A percentile compares a stretch with the other conserved stretches of the same genome.
phyloP scores from a whole-genome alignment of 2,113 vertebrate genomes.

The Erythrocebus patas region DNA sequence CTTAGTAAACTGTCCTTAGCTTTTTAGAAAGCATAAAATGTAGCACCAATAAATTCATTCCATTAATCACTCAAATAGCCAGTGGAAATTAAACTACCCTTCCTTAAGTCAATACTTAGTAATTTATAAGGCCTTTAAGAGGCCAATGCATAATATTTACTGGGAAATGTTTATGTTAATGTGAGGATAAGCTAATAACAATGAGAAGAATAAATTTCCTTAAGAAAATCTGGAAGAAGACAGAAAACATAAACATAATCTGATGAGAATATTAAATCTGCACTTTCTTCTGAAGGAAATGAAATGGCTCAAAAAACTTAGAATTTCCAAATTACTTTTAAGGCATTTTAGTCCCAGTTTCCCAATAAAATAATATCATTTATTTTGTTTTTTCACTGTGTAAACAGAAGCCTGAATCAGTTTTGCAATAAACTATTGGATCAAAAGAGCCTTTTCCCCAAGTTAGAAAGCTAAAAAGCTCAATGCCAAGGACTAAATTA shows the following conservation, averaged over 20 bases:
- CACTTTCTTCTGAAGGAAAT: slow-evolving; percentile 46
- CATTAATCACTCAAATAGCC: not conserved
- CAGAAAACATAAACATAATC: not conserved
- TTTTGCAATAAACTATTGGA: slow-evolving; percentile 67
- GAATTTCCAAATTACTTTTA: slow-evolving; percentile 54
- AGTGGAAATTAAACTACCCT: not conserved
- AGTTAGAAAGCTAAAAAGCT: slow-evolving; percentile 57
- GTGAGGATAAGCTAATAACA: not conserved
- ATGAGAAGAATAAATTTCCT: slow-evolving; percentile 20
- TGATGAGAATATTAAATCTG: slow-evolving; percentile 3
- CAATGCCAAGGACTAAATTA: slow-evolving; percentile 63
- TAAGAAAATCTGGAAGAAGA: not conserved
- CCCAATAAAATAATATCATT: slow-evolving; percentile 65
- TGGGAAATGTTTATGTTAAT: slow-evolving; percentile 1
- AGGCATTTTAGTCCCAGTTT: slow-evolving; percentile 47
- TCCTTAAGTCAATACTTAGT: not conserved
- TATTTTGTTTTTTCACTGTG: slow-evolving; percentile 65
- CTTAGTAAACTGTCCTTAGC: not conserved
- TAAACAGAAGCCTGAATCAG: slow-evolving; percentile 74
- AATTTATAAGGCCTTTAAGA: not conserved
- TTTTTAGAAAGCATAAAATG: slow-evolving; percentile 33
- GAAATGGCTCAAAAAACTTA: slow-evolving; percentile 22
- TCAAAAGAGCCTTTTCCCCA: slow-evolving; percentile 56
- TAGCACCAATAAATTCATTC: not conserved
- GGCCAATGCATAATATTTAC: not conserved